Evolutionary conservation across 2,797 vertebrate species (phyloP).

Genomic region (Parotocinclus haroldoi): DNA sequence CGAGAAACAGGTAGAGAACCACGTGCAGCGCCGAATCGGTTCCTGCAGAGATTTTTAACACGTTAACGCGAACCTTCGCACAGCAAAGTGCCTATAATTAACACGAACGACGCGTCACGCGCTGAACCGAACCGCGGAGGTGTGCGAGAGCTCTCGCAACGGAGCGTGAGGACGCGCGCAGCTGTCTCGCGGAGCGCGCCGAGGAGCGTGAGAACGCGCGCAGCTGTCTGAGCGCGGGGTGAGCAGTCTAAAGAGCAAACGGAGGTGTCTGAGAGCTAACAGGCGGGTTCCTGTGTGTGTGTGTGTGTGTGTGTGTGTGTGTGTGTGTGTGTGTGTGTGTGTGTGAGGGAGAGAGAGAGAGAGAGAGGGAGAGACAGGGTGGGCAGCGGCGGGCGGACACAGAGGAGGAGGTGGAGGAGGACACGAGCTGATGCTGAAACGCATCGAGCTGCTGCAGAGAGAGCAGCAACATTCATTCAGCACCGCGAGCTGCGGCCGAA

Average conservation of each 20-base stretch:
- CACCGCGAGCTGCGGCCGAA: slow-evolving; percentile 29
- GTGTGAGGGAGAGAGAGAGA: slow-evolving; percentile 50
- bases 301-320: slow-evolving; percentile 37
- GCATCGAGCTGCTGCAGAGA: slow-evolving; percentile 43
- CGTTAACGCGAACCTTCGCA: too few relatives aligned
- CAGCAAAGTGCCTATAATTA: too few relatives aligned
- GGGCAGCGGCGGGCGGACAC: slow-evolving; percentile 31
- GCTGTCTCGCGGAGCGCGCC: not conserved
- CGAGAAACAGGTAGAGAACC: too few relatives aligned
- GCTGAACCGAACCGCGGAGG: too few relatives aligned
- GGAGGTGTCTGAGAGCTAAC: not conserved
- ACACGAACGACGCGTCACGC: too few relatives aligned
- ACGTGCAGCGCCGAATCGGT: too few relatives aligned
- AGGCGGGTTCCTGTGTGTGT: slow-evolving; percentile 18
- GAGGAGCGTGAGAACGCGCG: too few relatives aligned
- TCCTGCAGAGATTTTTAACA: too few relatives aligned
- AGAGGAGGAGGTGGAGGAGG: slow-evolving; percentile 27
- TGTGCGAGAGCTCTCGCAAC: too few relatives aligned
- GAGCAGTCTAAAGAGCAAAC: too few relatives aligned
- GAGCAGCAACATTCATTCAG: slow-evolving; percentile 42
- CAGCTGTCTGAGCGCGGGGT: too few relatives aligned
- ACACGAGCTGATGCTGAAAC: slow-evolving; percentile 54
- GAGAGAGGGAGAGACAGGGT: slow-evolving; percentile 34
- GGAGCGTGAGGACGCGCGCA: not conserved
- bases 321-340: slow-evolving; percentile 32